These are phyloP conservation scores for crab-eating macaque (Macaca fascicularis) DNA, from an alignment of 2,113 vertebrate genomes.

Conservation along the genomic window DNA sequence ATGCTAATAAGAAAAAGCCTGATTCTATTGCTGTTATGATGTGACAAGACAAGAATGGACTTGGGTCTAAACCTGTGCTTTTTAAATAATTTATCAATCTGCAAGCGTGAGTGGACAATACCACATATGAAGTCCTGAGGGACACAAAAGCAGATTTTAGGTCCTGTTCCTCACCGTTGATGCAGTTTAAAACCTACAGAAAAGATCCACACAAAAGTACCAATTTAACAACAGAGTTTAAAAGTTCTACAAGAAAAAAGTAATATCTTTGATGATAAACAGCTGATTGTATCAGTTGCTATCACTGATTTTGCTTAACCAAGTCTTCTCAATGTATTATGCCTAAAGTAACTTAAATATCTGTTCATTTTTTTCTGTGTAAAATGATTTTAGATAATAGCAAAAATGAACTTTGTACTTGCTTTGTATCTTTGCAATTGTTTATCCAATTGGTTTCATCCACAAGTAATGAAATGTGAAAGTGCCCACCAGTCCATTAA, in stretches of 20 bases:
- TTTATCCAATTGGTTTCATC: constrained; percentile 11
- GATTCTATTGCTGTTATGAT: background rate
- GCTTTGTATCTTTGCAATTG: background rate
- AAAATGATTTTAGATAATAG: background rate
- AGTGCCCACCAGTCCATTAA: background rate
- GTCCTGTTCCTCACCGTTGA: background rate
- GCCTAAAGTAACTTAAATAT: background rate
- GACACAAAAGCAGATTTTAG: background rate
- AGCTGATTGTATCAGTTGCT: background rate
- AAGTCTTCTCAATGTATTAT: background rate
- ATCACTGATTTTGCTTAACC: constrained; percentile 32
- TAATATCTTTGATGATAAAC: background rate
- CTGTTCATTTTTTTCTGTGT: background rate
- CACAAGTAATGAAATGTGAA: constrained; percentile 19
- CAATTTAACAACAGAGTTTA: background rate
- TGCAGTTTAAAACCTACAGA: background rate
- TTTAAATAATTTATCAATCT: background rate
- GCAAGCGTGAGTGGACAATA: background rate
- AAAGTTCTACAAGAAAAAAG: background rate
- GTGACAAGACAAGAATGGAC: constrained; percentile 1
- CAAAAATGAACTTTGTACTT: background rate
- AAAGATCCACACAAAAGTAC: background rate
- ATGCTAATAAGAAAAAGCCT: background rate
- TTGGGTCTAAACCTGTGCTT: background rate
- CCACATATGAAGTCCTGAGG: background rate